phyloP scores from a whole-genome alignment of 2,113 vertebrate genomes.

The Nothoprocta perdicaria region DNA sequence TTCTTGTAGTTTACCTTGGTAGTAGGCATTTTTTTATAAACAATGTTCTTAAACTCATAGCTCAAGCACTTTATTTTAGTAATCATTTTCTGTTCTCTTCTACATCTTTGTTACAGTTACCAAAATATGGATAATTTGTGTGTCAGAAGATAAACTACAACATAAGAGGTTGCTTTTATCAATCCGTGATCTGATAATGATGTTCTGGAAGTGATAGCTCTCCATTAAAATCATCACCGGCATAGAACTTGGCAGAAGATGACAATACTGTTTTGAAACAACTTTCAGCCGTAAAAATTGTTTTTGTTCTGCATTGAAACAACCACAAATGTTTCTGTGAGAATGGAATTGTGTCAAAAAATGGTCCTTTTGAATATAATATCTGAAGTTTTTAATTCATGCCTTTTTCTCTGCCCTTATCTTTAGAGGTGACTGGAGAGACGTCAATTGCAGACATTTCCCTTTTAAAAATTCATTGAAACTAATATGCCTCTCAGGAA shows the following conservation, averaged over 20 bases:
- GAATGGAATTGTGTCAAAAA: background rate
- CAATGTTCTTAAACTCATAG: background rate
- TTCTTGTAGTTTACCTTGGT: background rate
- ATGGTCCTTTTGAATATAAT: background rate
- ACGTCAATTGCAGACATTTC: background rate
- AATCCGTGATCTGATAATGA: background rate
- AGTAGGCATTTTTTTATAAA: background rate
- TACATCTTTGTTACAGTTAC: background rate
- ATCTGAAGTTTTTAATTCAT: background rate
- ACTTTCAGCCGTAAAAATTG: background rate
- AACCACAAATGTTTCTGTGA: background rate
- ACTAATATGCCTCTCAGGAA: background rate
- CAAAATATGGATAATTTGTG: background rate
- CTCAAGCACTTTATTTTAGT: background rate
- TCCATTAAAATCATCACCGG: background rate
- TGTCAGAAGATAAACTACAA: background rate
- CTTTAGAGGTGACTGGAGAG: background rate
- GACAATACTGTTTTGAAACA: background rate
- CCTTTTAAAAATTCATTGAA: constrained; percentile 13
- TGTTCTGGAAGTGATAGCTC: background rate
- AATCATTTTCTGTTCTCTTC: background rate
- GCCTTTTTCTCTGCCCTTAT: background rate
- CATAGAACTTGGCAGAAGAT: background rate
- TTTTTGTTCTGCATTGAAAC: background rate
- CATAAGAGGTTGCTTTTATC: background rate